Evolutionary conservation across 2,113 vertebrate species (phyloP).

Genomic region (Caranx ignobilis): DNA sequence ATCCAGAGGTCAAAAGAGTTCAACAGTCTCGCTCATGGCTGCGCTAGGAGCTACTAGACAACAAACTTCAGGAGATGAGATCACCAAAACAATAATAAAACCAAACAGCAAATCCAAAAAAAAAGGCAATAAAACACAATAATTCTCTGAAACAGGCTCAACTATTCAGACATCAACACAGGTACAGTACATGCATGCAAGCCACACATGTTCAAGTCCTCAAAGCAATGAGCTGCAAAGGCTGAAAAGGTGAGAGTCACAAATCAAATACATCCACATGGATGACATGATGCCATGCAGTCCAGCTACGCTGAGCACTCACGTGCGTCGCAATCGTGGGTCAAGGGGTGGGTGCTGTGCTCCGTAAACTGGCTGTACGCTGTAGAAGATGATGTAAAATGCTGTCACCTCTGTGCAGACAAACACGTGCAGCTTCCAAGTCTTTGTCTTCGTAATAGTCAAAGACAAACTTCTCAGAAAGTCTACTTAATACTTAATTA

Average conservation of each 20-base stretch:
- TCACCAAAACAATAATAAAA: background rate
- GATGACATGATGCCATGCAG: conserved; percentile 49
- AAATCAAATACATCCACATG: conserved; percentile 14
- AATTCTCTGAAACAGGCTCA: background rate
- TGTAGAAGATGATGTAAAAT: conserved; percentile 75
- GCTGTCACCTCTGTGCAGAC: conserved; percentile 36
- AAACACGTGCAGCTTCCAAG: conserved; percentile 16
- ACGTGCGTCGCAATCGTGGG: conserved; percentile 91
- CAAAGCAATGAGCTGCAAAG: background rate
- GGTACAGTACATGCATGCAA: conserved; percentile 30
- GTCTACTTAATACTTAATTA: background rate
- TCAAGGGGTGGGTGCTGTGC: conserved; percentile 96
- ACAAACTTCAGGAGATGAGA: background rate
- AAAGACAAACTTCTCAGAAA: conserved; percentile 2
- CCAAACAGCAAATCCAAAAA: background rate
- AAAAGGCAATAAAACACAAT: background rate
- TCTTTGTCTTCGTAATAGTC: background rate
- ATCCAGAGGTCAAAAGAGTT: background rate
- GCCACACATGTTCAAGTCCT: conserved; percentile 6
- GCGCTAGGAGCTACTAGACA: background rate
- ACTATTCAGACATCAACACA: background rate
- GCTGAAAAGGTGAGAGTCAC: background rate
- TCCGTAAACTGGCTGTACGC: conserved; percentile 96
- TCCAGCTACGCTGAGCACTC: conserved; percentile 74
- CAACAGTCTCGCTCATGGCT: background rate